Evolutionary conservation across 2,888 invertebrate species (phyloP).

Genomic region (Parthenolecanium corni): DNA sequence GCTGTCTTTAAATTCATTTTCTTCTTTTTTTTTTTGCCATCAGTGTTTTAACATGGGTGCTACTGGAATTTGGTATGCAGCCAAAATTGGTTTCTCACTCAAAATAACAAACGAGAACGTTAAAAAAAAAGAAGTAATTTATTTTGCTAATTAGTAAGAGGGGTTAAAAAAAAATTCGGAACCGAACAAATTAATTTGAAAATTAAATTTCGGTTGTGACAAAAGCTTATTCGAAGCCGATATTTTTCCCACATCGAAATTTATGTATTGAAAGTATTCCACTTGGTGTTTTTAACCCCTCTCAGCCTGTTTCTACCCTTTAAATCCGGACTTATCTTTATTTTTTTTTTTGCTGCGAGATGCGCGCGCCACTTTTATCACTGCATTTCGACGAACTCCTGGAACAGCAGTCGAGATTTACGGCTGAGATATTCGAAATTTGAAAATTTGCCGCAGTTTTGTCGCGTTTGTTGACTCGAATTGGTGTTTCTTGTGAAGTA

Average conservation of each 20-base stretch:
- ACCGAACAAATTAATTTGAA: constrained; percentile 19
- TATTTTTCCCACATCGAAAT: neutral
- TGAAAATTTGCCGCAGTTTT: constrained; percentile 12
- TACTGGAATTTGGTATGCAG: constrained; percentile 6
- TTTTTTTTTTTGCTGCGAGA: neutral
- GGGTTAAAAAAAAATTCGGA: neutral
- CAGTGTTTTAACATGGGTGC: neutral
- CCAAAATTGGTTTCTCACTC: constrained; percentile 13
- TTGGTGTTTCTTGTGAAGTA: neutral
- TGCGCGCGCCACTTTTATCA: neutral
- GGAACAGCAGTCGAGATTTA: constrained; percentile 22
- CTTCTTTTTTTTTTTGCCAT: too few relatives aligned
- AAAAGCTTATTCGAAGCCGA: neutral
- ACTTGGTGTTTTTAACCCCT: neutral
- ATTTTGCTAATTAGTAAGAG: constrained; percentile 22
- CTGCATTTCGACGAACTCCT: constrained; percentile 1
- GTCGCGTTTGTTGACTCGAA: constrained; percentile 6
- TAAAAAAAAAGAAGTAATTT: constrained; percentile 12
- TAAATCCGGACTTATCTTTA: neutral
- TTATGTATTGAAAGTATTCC: constrained; percentile 2
- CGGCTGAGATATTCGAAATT: constrained; percentile 11
- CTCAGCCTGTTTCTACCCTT: neutral
- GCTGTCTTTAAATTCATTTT: too few relatives aligned
- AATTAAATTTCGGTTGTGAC: constrained; percentile 17
- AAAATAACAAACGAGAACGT: neutral